Evolutionary conservation across 1,140 invertebrate genomes (phyloP), one percentile per base, ranked within the genome.

Genomic region (Carcinoscorpius rotundicauda): DNA sequence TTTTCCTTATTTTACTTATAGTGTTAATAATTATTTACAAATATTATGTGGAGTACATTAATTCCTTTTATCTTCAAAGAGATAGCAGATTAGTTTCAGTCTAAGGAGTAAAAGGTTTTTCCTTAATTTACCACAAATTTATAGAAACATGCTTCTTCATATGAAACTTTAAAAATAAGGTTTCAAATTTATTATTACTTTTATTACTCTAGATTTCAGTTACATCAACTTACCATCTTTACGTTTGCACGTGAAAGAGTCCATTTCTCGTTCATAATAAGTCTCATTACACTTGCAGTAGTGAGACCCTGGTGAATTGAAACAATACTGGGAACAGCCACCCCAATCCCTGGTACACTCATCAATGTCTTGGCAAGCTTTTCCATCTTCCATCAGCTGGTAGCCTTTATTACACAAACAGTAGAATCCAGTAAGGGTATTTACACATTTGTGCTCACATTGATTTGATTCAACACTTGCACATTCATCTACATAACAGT

Each of bases 401-500:
- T 95, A 99, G 11, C 96, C 97, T 52, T 86, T 82, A 74, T 95
- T 93, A 75, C 97, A 99, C 72, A 93, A 89, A 75, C 97, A 99
- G 68, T 93, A 88, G 74, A 87, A 98, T 11, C 91, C 85, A 0
- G 91, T 96, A 0, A 87, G 82, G 0, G 92, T 95, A 74, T 99
- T 91, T 0, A 96, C 82, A 74, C 97, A 99, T 71, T 88, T 91
- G 74, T 98, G 95, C 4, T 92, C 90, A 76, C 96, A 99, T 70
- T 96, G 91, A 76, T 97, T 89, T 52, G 88, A 82, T 74, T 96
- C 91, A 0, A 92, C 83, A 73, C 87, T 87, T 10, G 86, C 86
- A 75, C 97, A 99, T 76, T 98, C 95, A 73, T 99, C 90, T 3
- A 98, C 86, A 74, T 94, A 91, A 72, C 96, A 99, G 73, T 94